Evolutionary conservation across 2,113 vertebrate species (phyloP).

Genomic region (Oryzias melastigma): DNA sequence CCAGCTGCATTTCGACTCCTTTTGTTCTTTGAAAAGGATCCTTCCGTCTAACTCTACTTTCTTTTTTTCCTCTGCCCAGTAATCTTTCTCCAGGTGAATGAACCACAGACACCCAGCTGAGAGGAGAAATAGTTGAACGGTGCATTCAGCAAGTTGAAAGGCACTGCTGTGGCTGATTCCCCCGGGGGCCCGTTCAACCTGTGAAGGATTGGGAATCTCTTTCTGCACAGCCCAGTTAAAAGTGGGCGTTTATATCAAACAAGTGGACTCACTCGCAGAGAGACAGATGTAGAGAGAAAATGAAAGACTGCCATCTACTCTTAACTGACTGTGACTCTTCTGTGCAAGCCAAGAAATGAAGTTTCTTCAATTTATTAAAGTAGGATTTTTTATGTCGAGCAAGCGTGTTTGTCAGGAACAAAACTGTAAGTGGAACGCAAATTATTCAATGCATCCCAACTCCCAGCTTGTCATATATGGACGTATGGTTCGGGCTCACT

Average conservation of each 20-base stretch:
- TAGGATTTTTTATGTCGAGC: slow-evolving; percentile 8
- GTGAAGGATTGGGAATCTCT: slow-evolving; percentile 24
- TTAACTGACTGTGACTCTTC: slow-evolving; percentile 13
- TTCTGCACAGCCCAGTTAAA: slow-evolving; percentile 23
- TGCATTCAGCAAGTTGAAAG: slow-evolving; percentile 33
- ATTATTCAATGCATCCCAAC: not conserved
- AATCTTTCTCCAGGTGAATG: slow-evolving; percentile 35
- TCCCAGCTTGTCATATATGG: too few relatives aligned
- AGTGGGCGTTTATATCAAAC: slow-evolving; percentile 32
- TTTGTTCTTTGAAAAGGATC: slow-evolving; percentile 21
- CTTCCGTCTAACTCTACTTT: slow-evolving; percentile 3
- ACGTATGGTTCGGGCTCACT: too few relatives aligned
- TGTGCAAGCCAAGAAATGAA: slow-evolving; percentile 17
- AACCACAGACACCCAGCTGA: slow-evolving; percentile 43
- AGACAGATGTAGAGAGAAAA: not conserved
- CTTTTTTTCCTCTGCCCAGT: slow-evolving; percentile 14
- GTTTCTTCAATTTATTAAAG: slow-evolving; percentile 34
- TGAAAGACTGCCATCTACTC: slow-evolving; percentile 5
- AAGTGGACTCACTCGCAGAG: slow-evolving; percentile 4
- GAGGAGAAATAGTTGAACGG: slow-evolving; percentile 38
- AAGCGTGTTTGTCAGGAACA: not conserved
- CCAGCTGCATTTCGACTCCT: slow-evolving; percentile 13
- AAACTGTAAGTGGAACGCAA: slow-evolving; percentile 9
- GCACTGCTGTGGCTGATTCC: slow-evolving; percentile 16
- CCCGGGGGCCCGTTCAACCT: slow-evolving; percentile 23